Conservation (phyloP, 2,888 invertebrate genomes). For the Metellina segmentata region DNA sequence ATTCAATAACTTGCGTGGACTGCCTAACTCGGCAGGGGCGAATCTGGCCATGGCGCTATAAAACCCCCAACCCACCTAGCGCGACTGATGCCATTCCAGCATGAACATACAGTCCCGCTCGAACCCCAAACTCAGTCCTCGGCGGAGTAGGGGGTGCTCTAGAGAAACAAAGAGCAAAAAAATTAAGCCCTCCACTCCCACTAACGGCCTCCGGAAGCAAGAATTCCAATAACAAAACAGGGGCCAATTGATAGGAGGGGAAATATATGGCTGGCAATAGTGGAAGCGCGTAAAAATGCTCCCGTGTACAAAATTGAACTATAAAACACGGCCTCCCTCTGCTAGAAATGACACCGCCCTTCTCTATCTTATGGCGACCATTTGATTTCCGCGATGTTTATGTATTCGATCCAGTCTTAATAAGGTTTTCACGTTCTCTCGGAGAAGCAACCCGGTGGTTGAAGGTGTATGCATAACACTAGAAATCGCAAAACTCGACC, state of each 20-base stretch:
- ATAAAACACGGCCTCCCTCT: constrained; percentile 59
- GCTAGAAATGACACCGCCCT: not conserved
- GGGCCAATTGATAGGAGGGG: constrained; percentile 69
- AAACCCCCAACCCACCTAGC: no score
- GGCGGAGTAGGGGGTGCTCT: no score
- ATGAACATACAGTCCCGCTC: no score
- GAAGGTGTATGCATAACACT: no score
- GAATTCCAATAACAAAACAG: constrained; percentile 76
- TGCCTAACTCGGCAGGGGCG: no score
- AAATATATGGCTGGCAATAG: constrained; percentile 74
- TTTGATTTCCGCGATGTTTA: not conserved
- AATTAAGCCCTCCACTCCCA: not conserved
- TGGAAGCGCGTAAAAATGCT: constrained; percentile 71
- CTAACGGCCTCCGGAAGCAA: constrained; percentile 64
- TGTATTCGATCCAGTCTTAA: not conserved
- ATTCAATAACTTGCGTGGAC: no score
- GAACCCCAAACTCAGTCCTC: no score
- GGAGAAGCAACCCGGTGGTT: not conserved
- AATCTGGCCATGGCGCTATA: no score
- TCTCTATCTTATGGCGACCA: not conserved
- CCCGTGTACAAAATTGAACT: constrained; percentile 74
- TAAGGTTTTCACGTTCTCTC: not conserved
- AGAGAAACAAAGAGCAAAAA: no score
- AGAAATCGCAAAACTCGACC: no score
- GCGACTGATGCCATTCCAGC: no score